Base-by-base conservation (phyloP, 30 jellyfish, hydroid and myxozoan species). In the Euphysa ruthae region DNA sequence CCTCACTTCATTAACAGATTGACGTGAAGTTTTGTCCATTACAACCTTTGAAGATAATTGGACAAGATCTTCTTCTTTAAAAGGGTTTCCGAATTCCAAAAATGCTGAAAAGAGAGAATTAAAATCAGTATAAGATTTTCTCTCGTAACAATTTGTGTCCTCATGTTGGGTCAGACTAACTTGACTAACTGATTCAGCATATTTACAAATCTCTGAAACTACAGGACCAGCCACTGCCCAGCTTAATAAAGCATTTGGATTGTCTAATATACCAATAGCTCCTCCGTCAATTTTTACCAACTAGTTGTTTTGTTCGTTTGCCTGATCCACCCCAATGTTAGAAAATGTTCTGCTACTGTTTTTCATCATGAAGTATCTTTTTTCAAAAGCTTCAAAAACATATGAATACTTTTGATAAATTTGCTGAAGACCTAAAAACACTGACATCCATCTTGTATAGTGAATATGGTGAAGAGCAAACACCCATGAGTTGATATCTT, bases 221-320 rank as follows among this genome's bases (percentile, higher is more conserved):
- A 73, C 0, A 0, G 92, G 85, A 4, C 85, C 92, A 0, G 58
- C 77, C 15, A 77, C 78, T 70, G 50, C 51, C 86, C 84, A 66
- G n/a, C 56, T 63, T 63, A 58, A 1, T 35, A 77, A 24, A 5
- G 86, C 63, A 1, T 78, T 32, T 27, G 63, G 43, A 24, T 77
- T 55, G 4, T 66, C 75, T 0, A 77, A 58, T 42, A 58, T 74
- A 2, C 81, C 92, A 1, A 64, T 56, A 4, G 84, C 73, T n/a
- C 85, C 77, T 23, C 92, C 85, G 15, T 77, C 92, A 0, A 34
- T 49, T 24, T 77, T 66, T 25, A 77, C 65, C 4, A 54, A 6
- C 50, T 63, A 50, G 34, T 66, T 77, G 63, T 77, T 77, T 55
- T 77, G 92, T 26, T 75, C 74, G 32, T 75, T 81, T 4, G 90